Conservation (phyloP, 2,797 vertebrate genomes). For the Chloroceryle amazona region DNA sequence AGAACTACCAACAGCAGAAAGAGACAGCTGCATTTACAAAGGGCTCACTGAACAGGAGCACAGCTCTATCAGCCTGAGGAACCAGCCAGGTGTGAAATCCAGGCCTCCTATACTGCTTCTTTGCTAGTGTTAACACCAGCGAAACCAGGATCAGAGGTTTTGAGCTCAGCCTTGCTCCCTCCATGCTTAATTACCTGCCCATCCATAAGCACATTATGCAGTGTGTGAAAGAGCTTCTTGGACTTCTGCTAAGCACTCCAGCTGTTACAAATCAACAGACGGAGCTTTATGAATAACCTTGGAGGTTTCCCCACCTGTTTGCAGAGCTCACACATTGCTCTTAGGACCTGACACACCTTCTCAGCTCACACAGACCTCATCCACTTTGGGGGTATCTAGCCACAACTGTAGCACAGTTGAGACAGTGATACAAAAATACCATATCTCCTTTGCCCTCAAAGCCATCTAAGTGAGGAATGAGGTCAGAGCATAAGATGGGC, state of each 20-base stretch:
- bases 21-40: not conserved
- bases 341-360: not conserved
- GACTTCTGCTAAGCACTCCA: not conserved
- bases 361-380: not conserved
- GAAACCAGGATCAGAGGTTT: slow-evolving; percentile 19
- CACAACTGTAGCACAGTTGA: not conserved
- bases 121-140: not conserved
- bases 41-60: not conserved
- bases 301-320: not conserved
- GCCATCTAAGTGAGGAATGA: not conserved
- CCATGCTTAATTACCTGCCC: slow-evolving; percentile 33
- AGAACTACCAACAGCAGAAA: not conserved
- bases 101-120: slow-evolving; percentile 7
- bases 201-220: not conserved
- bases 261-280: not conserved
- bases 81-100: slow-evolving; percentile 32
- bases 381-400: not conserved
- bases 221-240: not conserved
- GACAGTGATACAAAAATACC: not conserved
- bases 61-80: not conserved
- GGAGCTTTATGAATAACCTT: not conserved
- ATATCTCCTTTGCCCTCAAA: not conserved
- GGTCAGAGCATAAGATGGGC: not conserved
- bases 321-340: not conserved
- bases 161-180: slow-evolving; percentile 8